Evolutionary conservation across 2,113 vertebrate species (phyloP).

Genomic region (Phyllopteryx taeniolatus): DNA sequence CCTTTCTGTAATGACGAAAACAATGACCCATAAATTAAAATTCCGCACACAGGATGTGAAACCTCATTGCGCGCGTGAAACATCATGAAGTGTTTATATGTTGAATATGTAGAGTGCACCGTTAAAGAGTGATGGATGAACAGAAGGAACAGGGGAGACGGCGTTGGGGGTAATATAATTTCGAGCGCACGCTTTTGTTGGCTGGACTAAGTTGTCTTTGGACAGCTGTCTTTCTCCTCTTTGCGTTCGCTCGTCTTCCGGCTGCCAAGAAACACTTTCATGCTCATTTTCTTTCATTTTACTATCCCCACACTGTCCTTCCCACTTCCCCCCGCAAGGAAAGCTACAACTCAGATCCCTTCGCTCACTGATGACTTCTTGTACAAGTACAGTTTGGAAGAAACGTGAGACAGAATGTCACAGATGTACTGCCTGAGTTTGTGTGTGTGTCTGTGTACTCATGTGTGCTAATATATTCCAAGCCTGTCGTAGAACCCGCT

Average conservation of each 20-base stretch:
- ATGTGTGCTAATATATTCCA: conserved; percentile 35
- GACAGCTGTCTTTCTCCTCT: conserved; percentile 61
- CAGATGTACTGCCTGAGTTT: conserved; percentile 32
- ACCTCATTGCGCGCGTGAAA: not conserved
- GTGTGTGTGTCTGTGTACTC: conserved; percentile 24
- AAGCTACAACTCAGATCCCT: conserved; percentile 30
- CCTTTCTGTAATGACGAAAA: conserved; percentile 10
- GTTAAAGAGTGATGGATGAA: conserved; percentile 49
- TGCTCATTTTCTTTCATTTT: conserved; percentile 55
- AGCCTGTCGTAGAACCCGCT: conserved; percentile 37
- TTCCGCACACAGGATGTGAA: not conserved
- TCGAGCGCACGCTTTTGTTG: conserved; percentile 45
- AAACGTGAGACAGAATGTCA: conserved; percentile 33
- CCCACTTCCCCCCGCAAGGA: not conserved
- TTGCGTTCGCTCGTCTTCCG: conserved; percentile 25
- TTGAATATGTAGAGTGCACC: conserved; percentile 8
- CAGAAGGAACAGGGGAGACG: conserved; percentile 24
- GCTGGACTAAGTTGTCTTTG: conserved; percentile 53
- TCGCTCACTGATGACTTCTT: conserved; percentile 6
- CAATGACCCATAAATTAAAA: conserved; percentile 23
- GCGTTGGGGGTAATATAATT: conserved; percentile 42
- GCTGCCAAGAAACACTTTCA: conserved; percentile 37
- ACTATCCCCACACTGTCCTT: conserved; percentile 38
- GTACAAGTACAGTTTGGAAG: conserved; percentile 1
- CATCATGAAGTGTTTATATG: conserved; percentile 1